phyloP scores from a whole-genome alignment of 2,797 vertebrate genomes.

The Psittacula echo region DNA sequence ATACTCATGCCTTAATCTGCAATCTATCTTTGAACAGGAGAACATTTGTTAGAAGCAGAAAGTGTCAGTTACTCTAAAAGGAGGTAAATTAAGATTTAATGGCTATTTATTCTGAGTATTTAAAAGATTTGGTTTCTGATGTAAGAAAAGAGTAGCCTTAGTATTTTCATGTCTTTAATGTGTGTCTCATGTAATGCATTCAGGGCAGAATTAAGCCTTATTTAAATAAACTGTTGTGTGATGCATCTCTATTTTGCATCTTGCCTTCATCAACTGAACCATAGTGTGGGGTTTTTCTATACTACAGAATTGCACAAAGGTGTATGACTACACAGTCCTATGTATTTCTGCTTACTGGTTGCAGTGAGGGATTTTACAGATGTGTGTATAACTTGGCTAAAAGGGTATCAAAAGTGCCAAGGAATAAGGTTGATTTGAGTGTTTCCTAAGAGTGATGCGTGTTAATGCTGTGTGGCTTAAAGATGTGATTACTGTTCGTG shows the following conservation, averaged over 20 bases:
- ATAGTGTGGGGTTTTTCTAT: neutral
- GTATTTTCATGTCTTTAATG: neutral
- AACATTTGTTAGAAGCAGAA: neutral
- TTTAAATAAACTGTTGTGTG: neutral
- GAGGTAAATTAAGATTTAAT: neutral
- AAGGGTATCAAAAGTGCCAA: neutral
- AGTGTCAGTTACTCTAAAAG: neutral
- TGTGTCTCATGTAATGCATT: neutral
- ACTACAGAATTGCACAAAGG: neutral
- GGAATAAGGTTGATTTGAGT: neutral
- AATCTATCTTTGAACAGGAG: neutral
- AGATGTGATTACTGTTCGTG: neutral
- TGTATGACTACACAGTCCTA: neutral
- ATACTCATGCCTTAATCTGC: neutral
- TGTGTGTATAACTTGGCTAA: neutral
- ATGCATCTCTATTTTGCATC: neutral
- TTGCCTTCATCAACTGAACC: neutral
- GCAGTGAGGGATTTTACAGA: neutral
- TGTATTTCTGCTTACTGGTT: accelerated
- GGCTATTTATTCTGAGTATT: constrained; percentile 11
- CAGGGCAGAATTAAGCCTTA: neutral
- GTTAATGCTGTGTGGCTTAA: neutral
- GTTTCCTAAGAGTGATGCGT: neutral
- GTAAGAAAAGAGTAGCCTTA: neutral
- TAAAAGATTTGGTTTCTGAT: neutral